A percentile compares a stretch with the other conserved stretches of the same genome.
Evolutionary conservation across 2,888 invertebrate genomes (phyloP).

Genomic region (Drosophila ezoana): DNA sequence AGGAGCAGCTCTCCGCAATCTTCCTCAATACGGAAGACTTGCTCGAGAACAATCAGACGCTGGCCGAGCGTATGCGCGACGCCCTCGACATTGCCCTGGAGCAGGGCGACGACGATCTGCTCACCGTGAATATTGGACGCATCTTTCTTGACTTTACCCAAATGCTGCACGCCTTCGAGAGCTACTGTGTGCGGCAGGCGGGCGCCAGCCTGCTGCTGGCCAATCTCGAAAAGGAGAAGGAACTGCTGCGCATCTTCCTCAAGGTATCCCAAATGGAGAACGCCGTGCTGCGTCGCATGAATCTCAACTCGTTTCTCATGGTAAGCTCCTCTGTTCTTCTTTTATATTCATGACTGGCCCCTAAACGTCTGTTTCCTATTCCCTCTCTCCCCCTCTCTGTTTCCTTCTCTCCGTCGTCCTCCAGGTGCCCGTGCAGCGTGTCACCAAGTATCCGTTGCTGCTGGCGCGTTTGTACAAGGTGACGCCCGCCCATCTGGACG

Average conservation of each 20-base stretch:
- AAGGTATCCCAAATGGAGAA: constrained; percentile 99
- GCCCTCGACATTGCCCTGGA: constrained; percentile 94
- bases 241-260: constrained; percentile 95
- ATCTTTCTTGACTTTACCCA: constrained; percentile 95
- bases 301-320: constrained; percentile 98
- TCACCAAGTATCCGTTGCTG: constrained; percentile 97
- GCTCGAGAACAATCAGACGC: constrained; percentile 93
- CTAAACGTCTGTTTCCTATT: constrained; percentile 18
- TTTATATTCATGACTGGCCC: constrained; percentile 31
- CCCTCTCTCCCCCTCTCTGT: background rate
- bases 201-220: constrained; percentile 94
- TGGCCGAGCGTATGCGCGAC: constrained; percentile 94
- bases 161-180: constrained; percentile 97
- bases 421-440: constrained; percentile 97
- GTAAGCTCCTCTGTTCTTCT: constrained; percentile 85
- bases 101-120: constrained; percentile 92
- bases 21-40: constrained; percentile 97
- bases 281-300: constrained; percentile 95
- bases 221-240: constrained; percentile 97
- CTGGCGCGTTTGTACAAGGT: constrained; percentile 95
- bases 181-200: constrained; percentile 97
- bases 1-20: constrained; percentile 95
- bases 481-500: constrained; percentile 93
- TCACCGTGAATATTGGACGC: constrained; percentile 95
- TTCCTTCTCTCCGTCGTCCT: background rate